Percentiles rank a stretch among this genome's conserved stretches.
These are phyloP conservation scores for Lutjanus campechanus DNA, from an alignment of 2,797 vertebrate genomes.

Conservation along the genomic window DNA sequence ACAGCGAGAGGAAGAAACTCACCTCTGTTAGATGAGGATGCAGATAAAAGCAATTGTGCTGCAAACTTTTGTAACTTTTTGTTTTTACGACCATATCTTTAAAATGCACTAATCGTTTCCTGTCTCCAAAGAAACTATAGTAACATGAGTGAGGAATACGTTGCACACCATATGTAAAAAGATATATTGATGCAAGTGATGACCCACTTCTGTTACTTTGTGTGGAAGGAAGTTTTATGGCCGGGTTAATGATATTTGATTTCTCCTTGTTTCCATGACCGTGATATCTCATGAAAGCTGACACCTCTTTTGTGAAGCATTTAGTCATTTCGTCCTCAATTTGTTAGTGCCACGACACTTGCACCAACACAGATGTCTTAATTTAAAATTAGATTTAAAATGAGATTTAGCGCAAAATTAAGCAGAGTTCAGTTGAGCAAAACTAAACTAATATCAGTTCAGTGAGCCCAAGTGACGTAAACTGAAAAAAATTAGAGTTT, in stretches of 20 bases:
- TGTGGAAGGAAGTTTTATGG: constrained; percentile 11
- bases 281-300: background rate
- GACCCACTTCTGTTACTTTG: constrained; percentile 36
- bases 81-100: background rate
- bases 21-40: constrained; percentile 47
- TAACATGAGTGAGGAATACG: background rate
- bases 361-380: too few relatives aligned
- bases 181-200: constrained; percentile 27
- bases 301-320: constrained; percentile 10
- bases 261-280: background rate
- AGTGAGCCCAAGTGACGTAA: too few relatives aligned
- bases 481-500: too few relatives aligned
- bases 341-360: background rate
- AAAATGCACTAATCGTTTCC: background rate
- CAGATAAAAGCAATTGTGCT: constrained; percentile 8
- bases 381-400: too few relatives aligned
- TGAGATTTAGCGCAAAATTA: too few relatives aligned
- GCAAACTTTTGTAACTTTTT: background rate
- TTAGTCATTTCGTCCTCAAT: constrained; percentile 4
- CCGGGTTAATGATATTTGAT: constrained; percentile 37
- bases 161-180: constrained; percentile 4
- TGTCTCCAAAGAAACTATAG: background rate
- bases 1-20: constrained; percentile 54
- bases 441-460: too few relatives aligned
- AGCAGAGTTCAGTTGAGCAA: too few relatives aligned